Percentiles rank a stretch among this genome's conserved stretches.
Evolutionary conservation across 2,888 invertebrate genomes (phyloP).

Genomic region (Ischnura elegans): DNA sequence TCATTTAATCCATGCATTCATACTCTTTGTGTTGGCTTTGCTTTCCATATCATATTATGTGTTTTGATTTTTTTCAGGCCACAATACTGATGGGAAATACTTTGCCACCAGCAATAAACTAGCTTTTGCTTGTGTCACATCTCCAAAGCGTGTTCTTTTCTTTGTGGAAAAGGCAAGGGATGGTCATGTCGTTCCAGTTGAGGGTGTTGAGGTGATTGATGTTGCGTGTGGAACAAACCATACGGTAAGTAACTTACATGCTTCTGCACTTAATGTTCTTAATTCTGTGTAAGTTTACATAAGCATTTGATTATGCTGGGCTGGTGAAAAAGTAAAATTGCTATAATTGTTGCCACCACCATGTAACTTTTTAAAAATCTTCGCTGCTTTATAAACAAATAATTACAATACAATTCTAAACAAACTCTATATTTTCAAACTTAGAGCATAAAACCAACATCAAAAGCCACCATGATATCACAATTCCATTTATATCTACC

Average conservation of each 20-base stretch:
- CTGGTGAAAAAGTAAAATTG: too few relatives aligned
- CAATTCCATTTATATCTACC: too few relatives aligned
- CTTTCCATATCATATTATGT: constrained; percentile 61
- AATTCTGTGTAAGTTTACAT: too few relatives aligned
- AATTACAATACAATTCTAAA: too few relatives aligned
- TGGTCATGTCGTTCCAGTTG: constrained; percentile 89
- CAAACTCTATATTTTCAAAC: too few relatives aligned
- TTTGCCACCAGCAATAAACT: constrained; percentile 94
- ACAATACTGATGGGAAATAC: constrained; percentile 97
- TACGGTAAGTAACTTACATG: constrained; percentile 81
- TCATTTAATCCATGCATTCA: constrained; percentile 36
- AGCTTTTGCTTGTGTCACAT: constrained; percentile 90
- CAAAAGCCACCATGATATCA: too few relatives aligned
- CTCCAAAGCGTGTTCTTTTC: constrained; percentile 90
- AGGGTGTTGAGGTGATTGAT: constrained; percentile 91
- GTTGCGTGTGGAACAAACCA: constrained; percentile 96
- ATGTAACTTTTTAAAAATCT: too few relatives aligned
- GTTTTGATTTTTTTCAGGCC: constrained; percentile 80
- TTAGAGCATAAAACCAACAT: too few relatives aligned
- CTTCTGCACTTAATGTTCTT: background rate
- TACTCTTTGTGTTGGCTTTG: constrained; percentile 61
- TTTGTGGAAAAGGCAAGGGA: constrained; percentile 94
- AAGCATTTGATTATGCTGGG: too few relatives aligned
- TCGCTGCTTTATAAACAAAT: too few relatives aligned
- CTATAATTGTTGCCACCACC: too few relatives aligned